Percentiles rank a stretch among this genome's conserved stretches.
These are phyloP conservation scores for Heterochromis multidens DNA, from an alignment of 2,113 vertebrate species.

Conservation along the genomic window DNA sequence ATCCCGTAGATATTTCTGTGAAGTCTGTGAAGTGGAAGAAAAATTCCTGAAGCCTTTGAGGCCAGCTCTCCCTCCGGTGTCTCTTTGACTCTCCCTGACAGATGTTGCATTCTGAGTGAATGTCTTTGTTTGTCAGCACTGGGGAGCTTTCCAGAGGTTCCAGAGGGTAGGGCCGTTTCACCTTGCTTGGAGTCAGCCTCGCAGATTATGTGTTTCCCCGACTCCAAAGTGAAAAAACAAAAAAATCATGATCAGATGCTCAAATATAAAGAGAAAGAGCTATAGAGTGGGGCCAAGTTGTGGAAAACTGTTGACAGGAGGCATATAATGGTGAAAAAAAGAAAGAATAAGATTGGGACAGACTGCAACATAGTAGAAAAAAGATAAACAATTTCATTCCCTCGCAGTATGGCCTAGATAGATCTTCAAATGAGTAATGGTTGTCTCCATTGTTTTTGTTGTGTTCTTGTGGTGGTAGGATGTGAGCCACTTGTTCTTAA, in stretches of 20 bases:
- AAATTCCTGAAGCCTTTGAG: slow-evolving; percentile 34
- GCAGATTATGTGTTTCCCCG: slow-evolving; percentile 1
- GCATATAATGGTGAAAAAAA: neutral
- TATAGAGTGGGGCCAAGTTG: neutral
- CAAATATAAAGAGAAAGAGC: neutral
- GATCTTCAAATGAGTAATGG: slow-evolving; percentile 21
- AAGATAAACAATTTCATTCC: slow-evolving; percentile 25
- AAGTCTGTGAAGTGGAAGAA: neutral
- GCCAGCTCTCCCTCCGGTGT: slow-evolving; percentile 19
- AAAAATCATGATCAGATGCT: neutral
- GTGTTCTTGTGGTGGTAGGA: slow-evolving; percentile 5
- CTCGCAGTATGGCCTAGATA: neutral
- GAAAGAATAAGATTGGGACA: neutral
- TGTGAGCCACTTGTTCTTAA: slow-evolving; percentile 11
- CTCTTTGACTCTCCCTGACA: neutral
- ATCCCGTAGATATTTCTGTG: neutral
- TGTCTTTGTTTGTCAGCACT: neutral
- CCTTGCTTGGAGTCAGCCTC: slow-evolving; percentile 5
- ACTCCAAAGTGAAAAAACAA: neutral
- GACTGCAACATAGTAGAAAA: neutral
- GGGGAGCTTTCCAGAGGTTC: neutral
- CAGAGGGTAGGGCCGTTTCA: slow-evolving; percentile 15
- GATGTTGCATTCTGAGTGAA: neutral
- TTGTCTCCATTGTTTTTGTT: slow-evolving; percentile 23
- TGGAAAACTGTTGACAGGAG: neutral